Conservation (phyloP, 2,888 invertebrate genomes). For the Acleris literana region DNA sequence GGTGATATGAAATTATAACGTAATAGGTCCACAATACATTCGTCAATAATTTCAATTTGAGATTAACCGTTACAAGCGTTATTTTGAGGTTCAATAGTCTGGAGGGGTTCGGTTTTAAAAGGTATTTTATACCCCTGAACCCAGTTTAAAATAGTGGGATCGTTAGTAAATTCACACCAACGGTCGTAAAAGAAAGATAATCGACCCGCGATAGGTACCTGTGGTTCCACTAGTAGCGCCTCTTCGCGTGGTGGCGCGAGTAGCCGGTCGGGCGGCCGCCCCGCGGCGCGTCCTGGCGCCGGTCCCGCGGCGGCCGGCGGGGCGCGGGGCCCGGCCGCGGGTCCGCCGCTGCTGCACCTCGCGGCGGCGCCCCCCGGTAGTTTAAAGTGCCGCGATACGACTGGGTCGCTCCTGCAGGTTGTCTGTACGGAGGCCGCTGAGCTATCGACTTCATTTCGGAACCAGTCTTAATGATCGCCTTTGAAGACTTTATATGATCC, state of each 20-base stretch:
- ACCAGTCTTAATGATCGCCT: slow-evolving; percentile 25
- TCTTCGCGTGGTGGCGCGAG: not conserved
- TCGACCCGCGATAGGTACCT: slow-evolving; percentile 32
- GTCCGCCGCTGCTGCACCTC: slow-evolving; percentile 16
- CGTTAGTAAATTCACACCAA: slow-evolving; percentile 33
- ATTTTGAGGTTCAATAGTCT: slow-evolving; percentile 2
- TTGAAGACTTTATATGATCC: slow-evolving; percentile 34
- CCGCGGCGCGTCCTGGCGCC: not conserved
- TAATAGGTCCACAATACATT: slow-evolving; percentile 15
- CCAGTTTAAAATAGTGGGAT: slow-evolving; percentile 31
- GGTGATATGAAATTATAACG: slow-evolving; percentile 29
- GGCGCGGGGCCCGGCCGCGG: slow-evolving; percentile 26
- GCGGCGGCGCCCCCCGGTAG: slow-evolving; percentile 28
- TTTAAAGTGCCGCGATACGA: slow-evolving; percentile 26
- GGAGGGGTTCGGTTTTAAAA: slow-evolving; percentile 16
- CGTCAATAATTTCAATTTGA: not conserved
- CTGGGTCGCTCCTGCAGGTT: not conserved
- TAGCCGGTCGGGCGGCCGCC: slow-evolving; percentile 11
- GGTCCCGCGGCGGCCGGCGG: not conserved
- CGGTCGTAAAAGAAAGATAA: slow-evolving; percentile 26
- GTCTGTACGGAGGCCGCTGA: not conserved
- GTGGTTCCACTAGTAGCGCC: slow-evolving; percentile 1
- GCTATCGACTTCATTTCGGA: slow-evolving; percentile 15
- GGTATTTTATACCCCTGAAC: slow-evolving; percentile 37
- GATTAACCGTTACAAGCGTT: not conserved